Evolutionary conservation across 2,113 vertebrate species (phyloP).

Genomic region (Galbula dea): DNA sequence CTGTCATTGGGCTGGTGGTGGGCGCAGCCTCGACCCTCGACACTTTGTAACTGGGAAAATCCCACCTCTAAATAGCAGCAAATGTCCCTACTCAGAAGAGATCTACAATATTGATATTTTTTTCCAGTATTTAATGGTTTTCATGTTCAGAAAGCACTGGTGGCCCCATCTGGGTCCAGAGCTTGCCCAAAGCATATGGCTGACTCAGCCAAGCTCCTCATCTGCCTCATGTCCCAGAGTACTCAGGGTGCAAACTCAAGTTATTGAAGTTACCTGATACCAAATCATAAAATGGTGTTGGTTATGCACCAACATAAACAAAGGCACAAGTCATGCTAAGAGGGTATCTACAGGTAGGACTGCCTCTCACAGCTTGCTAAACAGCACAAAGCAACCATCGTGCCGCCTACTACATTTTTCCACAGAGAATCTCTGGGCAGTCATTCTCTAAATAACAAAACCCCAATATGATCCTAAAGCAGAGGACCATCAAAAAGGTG

Average conservation of each 20-base stretch:
- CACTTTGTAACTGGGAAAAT: not conserved
- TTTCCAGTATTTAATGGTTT: not conserved
- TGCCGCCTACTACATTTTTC: not conserved
- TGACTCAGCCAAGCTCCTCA: not conserved
- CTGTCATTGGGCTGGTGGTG: too few species aligned
- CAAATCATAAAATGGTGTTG: not conserved
- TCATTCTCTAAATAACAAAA: not conserved
- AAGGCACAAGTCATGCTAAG: not conserved
- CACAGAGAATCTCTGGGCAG: not conserved
- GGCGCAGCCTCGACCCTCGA: too few species aligned
- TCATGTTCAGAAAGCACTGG: not conserved
- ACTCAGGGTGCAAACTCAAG: not conserved
- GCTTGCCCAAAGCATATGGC: not conserved
- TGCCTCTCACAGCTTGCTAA: not conserved
- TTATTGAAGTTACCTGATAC: not conserved
- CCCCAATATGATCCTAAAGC: not conserved
- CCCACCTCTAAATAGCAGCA: not conserved
- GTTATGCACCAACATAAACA: not conserved
- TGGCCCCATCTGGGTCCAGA: not conserved
- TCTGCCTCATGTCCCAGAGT: not conserved
- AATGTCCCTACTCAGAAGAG: not conserved
- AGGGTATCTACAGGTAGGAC: not conserved
- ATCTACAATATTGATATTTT: not conserved
- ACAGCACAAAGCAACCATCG: not conserved
- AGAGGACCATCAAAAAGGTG: not conserved